Evolutionary conservation across 2,888 invertebrate genomes (phyloP), one percentile per base, ranked within the genome.

Genomic region (Microplitis manilae): DNA sequence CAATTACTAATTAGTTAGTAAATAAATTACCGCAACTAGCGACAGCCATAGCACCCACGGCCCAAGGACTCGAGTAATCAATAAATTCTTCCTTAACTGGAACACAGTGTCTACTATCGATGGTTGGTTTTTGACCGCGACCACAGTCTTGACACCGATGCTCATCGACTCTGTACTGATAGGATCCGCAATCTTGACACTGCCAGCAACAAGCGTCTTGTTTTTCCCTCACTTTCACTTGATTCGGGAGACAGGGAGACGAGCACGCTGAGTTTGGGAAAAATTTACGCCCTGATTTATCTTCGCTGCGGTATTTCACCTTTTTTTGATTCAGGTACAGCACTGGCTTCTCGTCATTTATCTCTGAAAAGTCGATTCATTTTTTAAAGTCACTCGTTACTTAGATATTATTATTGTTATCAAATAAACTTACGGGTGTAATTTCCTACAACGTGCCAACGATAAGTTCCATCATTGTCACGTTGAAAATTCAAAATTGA

Each of bases 191-290:
- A 64, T 90, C 85, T 61, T 89, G 88, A 81, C 92, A 93, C 1
- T 87, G 84, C 92, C 92, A 92, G 84, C 92, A 93, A 84, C 92
- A 92, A 0, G 88, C 86, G 81, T 91, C 92, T 85, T 91, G 87
- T 64, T 87, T 85, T 81, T 86, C 89, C 38, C 89, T 85, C 8
- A 90, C 86, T 83, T 89, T 88, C 6, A 90, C 87, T 76, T 90
- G 87, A 76, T 86, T 79, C 1, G 84, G 79, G 6, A 80, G 81
- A 80, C 92, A 92, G 0, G 90, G 90, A 6, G 87, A 87, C 2
- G 90, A 87, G 84, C 92, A 92, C 4, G 88, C 89, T 0, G 91
- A 91, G 5, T 84, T 84, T 0, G 91, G 91, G 77, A 90, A 90
- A 2, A 81, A 79, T 17, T 78, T 78, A 13, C 82, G 81, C 4